These are phyloP conservation scores for Tyrophagus putrescentiae DNA, from an alignment of 1,140 invertebrate species.

Conservation along the genomic window DNA sequence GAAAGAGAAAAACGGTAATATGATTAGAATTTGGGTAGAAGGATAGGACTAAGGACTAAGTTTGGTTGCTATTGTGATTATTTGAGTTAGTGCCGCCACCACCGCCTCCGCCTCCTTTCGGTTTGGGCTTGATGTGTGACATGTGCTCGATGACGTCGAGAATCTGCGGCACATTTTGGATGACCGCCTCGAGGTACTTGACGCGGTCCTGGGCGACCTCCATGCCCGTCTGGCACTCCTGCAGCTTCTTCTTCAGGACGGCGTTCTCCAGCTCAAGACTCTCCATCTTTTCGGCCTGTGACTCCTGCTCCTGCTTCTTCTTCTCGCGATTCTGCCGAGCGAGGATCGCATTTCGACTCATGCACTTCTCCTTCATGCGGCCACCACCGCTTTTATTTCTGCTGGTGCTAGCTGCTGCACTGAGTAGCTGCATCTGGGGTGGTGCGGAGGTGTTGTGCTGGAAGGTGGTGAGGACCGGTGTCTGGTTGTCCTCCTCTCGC, in stretches of 20 bases:
- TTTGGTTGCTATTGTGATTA: not conserved
- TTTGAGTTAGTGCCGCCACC: not conserved
- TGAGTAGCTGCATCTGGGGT: no score
- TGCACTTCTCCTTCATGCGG: slow-evolving; percentile 5
- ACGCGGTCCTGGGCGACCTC: not conserved
- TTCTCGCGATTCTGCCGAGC: slow-evolving; percentile 15
- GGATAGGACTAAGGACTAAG: not conserved
- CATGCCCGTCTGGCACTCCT: not conserved
- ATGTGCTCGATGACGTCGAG: not conserved
- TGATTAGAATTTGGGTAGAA: not conserved
- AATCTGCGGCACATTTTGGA: slow-evolving; percentile 1
- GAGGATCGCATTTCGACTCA: slow-evolving; percentile 10
- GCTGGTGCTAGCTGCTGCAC: not conserved
- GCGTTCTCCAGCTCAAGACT: not conserved
- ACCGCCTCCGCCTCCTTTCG: no score
- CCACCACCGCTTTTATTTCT: not conserved
- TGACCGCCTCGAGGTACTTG: not conserved
- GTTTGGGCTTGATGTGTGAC: not conserved
- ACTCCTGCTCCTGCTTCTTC: not conserved
- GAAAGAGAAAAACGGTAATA: not conserved
- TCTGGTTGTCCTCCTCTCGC: no score
- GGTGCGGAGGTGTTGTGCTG: no score
- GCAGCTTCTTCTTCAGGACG: not conserved
- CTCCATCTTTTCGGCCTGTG: not conserved
- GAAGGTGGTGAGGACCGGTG: no score